These are phyloP conservation scores for Indicator indicator DNA, from an alignment of 2,113 vertebrate genomes.

Conservation along the genomic window DNA sequence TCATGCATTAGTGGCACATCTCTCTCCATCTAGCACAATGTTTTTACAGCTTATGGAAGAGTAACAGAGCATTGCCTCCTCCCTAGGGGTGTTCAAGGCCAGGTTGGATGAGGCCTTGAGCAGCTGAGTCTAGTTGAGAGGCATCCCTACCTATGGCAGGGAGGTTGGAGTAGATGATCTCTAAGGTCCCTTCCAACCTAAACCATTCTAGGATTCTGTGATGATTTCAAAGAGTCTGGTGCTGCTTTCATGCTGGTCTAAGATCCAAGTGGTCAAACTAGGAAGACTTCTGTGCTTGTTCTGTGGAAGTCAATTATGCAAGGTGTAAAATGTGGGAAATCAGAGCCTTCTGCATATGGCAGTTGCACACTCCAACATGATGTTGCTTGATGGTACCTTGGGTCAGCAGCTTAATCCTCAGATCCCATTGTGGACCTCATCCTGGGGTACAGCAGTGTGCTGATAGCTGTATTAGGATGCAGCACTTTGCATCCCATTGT, in stretches of 20 bases:
- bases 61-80: neutral
- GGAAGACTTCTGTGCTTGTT: neutral
- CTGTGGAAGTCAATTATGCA: neutral
- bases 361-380: accelerated
- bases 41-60: neutral
- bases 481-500: neutral
- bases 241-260: neutral
- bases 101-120: too few relatives aligned
- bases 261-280: neutral
- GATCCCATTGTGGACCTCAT: neutral
- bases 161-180: too few relatives aligned
- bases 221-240: neutral
- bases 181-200: too few relatives aligned
- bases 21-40: neutral
- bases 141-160: too few relatives aligned
- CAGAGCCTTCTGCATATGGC: accelerated
- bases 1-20: neutral
- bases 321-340: neutral
- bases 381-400: accelerated
- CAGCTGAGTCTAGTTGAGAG: too few relatives aligned
- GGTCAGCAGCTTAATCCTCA: neutral
- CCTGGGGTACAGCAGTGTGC: neutral
- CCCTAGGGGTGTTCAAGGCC: too few relatives aligned
- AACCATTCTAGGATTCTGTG: too few relatives aligned
- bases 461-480: too few relatives aligned